Conservation (phyloP, 2,888 invertebrate species). For the Panopea generosa region DNA sequence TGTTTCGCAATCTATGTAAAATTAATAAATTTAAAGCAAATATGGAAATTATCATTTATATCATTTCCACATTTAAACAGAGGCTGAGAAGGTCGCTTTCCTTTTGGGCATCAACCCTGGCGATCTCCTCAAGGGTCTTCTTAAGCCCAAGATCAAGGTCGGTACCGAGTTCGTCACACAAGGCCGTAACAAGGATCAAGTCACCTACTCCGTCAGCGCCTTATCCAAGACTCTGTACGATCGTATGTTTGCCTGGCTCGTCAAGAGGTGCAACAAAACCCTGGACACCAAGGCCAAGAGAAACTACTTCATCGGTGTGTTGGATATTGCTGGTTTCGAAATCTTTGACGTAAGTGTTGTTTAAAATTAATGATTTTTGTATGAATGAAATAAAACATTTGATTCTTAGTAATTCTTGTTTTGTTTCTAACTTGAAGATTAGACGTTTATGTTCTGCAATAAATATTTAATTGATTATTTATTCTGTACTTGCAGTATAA, state of each 20-base stretch:
- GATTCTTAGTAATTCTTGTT: not conserved
- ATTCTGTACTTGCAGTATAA: conserved; percentile 90
- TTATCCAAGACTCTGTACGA: conserved; percentile 86
- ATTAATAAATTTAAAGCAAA: too few relatives aligned
- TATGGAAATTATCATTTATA: too few relatives aligned
- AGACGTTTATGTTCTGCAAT: not conserved
- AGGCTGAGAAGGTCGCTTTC: conserved; percentile 97
- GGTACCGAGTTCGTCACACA: conserved; percentile 99
- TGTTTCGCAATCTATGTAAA: too few relatives aligned
- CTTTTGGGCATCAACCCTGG: conserved; percentile 94
- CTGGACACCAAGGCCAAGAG: conserved; percentile 99
- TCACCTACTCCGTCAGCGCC: conserved; percentile 85
- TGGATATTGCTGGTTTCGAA: conserved; percentile 99
- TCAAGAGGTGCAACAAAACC: conserved; percentile 99
- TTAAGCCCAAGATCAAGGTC: conserved; percentile 98
- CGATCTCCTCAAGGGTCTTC: conserved; percentile 91
- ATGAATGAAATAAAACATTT: not conserved
- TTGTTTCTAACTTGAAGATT: not conserved
- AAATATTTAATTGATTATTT: not conserved
- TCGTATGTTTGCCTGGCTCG: conserved; percentile 91
- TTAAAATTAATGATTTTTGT: not conserved
- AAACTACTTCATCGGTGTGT: conserved; percentile 99
- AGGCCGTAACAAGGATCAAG: conserved; percentile 96
- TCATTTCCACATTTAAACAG: conserved; percentile 64
- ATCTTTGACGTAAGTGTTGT: conserved; percentile 93